Conservation (phyloP, 2,888 invertebrate species). For the Cryptocephalus primarius region DNA sequence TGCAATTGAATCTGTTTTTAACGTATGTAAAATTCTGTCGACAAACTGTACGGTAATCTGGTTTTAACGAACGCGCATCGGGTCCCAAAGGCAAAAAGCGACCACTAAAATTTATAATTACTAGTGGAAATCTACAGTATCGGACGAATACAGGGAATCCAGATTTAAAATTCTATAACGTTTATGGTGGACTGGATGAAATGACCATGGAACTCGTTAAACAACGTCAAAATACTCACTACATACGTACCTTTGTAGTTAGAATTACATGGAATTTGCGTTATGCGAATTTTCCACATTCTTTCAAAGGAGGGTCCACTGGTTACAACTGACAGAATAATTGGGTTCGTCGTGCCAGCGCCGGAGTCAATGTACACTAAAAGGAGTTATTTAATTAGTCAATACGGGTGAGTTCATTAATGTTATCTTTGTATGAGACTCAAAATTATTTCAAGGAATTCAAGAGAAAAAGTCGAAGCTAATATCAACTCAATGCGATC, state of each 20-base stretch:
- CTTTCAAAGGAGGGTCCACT: conserved; percentile 63
- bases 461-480: too few species aligned
- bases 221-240: too few species aligned
- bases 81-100: background rate
- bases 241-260: conserved; percentile 49
- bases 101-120: background rate
- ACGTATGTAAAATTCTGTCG: too few species aligned
- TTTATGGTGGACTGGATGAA: background rate
- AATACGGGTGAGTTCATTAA: background rate
- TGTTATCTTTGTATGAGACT: background rate
- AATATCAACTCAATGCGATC: too few species aligned
- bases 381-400: background rate
- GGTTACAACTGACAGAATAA: conserved; percentile 71
- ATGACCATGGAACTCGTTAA: too few species aligned
- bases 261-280: conserved; percentile 69
- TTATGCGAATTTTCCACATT: conserved; percentile 69
- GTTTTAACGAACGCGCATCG: background rate
- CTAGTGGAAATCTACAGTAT: background rate
- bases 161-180: background rate
- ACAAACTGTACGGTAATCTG: background rate
- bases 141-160: background rate
- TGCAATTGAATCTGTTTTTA: too few species aligned
- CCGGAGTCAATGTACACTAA: conserved; percentile 80
- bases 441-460: too few species aligned
- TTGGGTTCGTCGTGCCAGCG: conserved; percentile 60